Percentiles rank a stretch among this genome's conserved stretches.
phyloP scores from a whole-genome alignment of 2,888 invertebrate genomes.

The Cephonodes hylas region DNA sequence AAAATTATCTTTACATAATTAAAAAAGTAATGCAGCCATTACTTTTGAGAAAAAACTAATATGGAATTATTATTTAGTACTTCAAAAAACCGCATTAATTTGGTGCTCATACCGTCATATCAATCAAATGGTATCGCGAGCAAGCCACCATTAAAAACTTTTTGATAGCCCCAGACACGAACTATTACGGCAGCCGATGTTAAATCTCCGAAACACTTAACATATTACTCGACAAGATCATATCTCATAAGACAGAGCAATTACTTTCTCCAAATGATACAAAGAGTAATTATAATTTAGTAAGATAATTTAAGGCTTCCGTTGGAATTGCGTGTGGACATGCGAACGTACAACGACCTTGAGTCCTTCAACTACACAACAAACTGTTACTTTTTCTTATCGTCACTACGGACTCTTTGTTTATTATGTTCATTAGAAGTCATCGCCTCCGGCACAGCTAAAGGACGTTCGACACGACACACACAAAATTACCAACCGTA shows the following conservation, averaged over 20 bases:
- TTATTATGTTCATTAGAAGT: not conserved
- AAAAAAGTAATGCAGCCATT: too few relatives aligned
- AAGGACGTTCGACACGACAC: not conserved
- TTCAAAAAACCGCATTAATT: not conserved
- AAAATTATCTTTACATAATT: too few relatives aligned
- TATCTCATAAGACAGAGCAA: not conserved
- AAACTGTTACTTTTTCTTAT: constrained; percentile 2
- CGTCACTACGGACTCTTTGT: not conserved
- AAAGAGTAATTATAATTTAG: not conserved
- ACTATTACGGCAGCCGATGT: constrained; percentile 5
- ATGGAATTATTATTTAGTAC: not conserved
- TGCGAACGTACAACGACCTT: not conserved
- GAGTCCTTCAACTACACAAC: not conserved
- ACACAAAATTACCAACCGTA: not conserved
- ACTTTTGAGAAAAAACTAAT: too few relatives aligned
- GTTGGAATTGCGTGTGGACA: not conserved
- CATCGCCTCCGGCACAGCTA: not conserved
- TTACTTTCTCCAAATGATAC: constrained; percentile 6
- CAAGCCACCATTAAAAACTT: not conserved
- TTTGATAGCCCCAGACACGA: constrained; percentile 7
- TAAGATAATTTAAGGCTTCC: not conserved
- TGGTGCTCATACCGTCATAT: not conserved
- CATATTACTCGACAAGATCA: constrained; percentile 1
- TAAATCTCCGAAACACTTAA: constrained; percentile 5
- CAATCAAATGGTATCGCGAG: constrained; percentile 2